A percentile compares a stretch with the other conserved stretches of the same genome.
Evolutionary conservation across 2,113 vertebrate genomes (phyloP).

Genomic region (Trochalopteron elliotii): DNA sequence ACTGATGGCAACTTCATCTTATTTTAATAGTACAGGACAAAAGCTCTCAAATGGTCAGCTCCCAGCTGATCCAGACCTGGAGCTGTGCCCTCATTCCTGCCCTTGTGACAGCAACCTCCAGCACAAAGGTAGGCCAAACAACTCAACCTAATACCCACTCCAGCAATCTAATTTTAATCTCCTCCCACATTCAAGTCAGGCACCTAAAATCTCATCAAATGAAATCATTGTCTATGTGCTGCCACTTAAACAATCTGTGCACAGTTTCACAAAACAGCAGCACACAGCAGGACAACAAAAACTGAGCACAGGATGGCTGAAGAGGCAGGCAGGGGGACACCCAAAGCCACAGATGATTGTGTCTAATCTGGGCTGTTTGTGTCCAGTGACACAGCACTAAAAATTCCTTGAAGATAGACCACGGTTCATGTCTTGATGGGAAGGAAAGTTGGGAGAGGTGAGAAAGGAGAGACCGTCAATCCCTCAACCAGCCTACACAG

Average conservation of each 20-base stretch:
- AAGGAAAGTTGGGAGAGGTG: not conserved
- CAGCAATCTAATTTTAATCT: not conserved
- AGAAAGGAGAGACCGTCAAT: not conserved
- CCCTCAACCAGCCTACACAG: not conserved
- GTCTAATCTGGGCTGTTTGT: not conserved
- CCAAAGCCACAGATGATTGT: not conserved
- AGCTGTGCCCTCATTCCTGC: not conserved
- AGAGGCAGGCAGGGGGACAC: not conserved
- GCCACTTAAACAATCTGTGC: not conserved
- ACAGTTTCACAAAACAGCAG: not conserved
- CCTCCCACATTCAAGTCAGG: accelerated
- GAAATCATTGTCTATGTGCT: not conserved
- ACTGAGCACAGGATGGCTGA: not conserved
- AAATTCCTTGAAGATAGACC: not conserved
- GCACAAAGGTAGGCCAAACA: not conserved
- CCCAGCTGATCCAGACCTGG: not conserved
- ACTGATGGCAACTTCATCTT: not conserved
- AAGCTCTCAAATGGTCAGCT: not conserved
- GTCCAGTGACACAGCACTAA: not conserved
- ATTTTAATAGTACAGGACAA: not conserved
- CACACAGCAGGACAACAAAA: not conserved
- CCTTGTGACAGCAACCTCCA: not conserved
- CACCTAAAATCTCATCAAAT: not conserved
- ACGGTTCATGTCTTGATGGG: not conserved
- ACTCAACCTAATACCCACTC: not conserved